Conservation (phyloP, 2,113 vertebrate species). For the Pteronura brasiliensis region DNA sequence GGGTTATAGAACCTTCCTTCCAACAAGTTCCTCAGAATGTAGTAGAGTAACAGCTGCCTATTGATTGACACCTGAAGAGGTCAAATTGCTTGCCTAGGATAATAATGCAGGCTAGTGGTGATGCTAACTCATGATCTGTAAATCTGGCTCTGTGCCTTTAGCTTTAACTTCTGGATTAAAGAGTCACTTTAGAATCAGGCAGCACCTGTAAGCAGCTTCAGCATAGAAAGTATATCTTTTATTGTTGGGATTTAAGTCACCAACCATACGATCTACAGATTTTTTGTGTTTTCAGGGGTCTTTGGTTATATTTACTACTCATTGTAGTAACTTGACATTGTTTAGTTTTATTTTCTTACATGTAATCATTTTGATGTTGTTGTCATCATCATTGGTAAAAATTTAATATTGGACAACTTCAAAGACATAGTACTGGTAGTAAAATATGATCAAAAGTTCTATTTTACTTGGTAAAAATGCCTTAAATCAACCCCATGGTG, state of each 20-base stretch:
- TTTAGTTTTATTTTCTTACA: neutral
- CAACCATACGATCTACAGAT: neutral
- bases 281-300: neutral
- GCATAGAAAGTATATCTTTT: neutral
- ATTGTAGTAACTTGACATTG: neutral
- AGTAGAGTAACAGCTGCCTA: neutral
- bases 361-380: neutral
- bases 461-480: constrained; percentile 1
- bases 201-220: neutral
- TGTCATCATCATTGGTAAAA: neutral
- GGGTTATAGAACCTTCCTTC: neutral
- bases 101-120: neutral
- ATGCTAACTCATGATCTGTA: neutral
- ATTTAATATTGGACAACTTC: neutral
- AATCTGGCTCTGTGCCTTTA: neutral
- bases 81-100: neutral
- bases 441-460: neutral
- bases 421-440: neutral
- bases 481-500: neutral
- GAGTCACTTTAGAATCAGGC: neutral
- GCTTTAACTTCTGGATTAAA: constrained; percentile 7
- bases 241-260: fast-evolving
- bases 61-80: constrained; percentile 12
- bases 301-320: neutral
- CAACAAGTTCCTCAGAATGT: neutral